These are phyloP conservation scores for Bembecia ichneumoniformis DNA, from an alignment of 2,888 invertebrate genomes.

Conservation along the genomic window DNA sequence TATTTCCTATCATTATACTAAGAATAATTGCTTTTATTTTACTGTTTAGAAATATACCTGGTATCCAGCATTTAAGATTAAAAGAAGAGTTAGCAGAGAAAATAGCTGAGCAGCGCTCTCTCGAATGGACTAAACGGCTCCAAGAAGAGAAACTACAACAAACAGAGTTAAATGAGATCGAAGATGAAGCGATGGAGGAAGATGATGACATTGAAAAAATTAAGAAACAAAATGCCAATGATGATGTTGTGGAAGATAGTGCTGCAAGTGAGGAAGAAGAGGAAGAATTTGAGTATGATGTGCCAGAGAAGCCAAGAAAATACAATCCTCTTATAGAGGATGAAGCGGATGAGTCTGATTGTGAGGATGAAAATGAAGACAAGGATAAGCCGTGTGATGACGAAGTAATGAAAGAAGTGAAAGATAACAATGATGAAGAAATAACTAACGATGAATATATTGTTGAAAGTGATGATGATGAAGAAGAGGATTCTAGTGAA, in stretches of 20 bases:
- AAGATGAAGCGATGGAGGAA: conserved; percentile 40
- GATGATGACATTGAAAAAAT: conserved; percentile 58
- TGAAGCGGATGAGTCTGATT: conserved; percentile 66
- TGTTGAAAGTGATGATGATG: conserved; percentile 21
- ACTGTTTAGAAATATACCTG: conserved; percentile 71
- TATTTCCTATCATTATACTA: no score
- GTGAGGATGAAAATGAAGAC: conserved; percentile 33
- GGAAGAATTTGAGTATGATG: conserved; percentile 39
- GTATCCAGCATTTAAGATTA: conserved; percentile 78
- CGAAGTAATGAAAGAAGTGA: conserved; percentile 14
- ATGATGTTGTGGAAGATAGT: conserved; percentile 31
- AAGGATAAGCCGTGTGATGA: conserved; percentile 5
- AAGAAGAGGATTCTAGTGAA: conserved; percentile 38
- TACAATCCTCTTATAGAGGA: conserved; percentile 54
- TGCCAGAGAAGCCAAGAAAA: conserved; percentile 50
- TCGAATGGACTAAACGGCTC: conserved; percentile 78
- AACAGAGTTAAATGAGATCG: conserved; percentile 40
- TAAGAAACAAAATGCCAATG: conserved; percentile 42
- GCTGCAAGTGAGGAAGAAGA: conserved; percentile 61
- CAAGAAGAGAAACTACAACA: conserved; percentile 63
- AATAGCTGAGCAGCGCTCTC: conserved; percentile 79
- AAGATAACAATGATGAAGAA: conserved; percentile 22
- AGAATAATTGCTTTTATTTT: conserved; percentile 1
- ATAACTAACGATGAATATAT: conserved; percentile 26
- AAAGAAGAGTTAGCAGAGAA: conserved; percentile 79